Conservation (phyloP, 2,797 vertebrate genomes). For the Gephyroberyx darwinii region DNA sequence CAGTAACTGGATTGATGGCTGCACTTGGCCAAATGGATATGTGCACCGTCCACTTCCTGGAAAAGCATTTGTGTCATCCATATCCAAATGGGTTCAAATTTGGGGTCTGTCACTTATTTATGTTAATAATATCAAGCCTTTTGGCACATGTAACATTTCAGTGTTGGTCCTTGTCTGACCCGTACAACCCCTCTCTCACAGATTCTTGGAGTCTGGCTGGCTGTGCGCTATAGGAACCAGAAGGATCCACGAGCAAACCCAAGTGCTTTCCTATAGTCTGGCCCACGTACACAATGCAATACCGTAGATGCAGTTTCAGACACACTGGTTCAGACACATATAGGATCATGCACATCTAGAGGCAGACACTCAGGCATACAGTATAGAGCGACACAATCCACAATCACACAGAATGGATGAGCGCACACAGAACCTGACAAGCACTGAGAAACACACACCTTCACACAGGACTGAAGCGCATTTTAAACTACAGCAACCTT, state of each 20-base stretch:
- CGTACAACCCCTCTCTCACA: slow-evolving; percentile 55
- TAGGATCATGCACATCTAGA: slow-evolving; percentile 66
- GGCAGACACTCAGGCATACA: slow-evolving; percentile 58
- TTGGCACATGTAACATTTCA: background rate
- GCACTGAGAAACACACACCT: slow-evolving; percentile 29
- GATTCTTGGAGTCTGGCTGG: slow-evolving; percentile 94
- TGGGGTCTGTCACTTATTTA: background rate
- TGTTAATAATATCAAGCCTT: background rate
- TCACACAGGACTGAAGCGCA: slow-evolving; percentile 44
- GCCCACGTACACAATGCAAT: slow-evolving; percentile 48
- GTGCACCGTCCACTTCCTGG: background rate
- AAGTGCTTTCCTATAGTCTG: slow-evolving; percentile 92
- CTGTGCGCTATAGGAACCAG: slow-evolving; percentile 94
- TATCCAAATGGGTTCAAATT: background rate
- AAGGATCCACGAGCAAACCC: slow-evolving; percentile 95
- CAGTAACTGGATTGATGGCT: slow-evolving; percentile 1
- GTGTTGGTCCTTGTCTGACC: background rate
- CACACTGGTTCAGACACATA: slow-evolving; percentile 62
- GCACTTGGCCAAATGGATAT: background rate
- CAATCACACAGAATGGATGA: slow-evolving; percentile 44
- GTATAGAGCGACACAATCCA: slow-evolving; percentile 48
- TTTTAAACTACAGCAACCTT: slow-evolving; percentile 25
- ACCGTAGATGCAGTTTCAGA: slow-evolving; percentile 59
- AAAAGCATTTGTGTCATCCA: background rate
- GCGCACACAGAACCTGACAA: slow-evolving; percentile 45